phyloP scores from a whole-genome alignment of 2,113 vertebrate species.

The Osmerus eperlanus region DNA sequence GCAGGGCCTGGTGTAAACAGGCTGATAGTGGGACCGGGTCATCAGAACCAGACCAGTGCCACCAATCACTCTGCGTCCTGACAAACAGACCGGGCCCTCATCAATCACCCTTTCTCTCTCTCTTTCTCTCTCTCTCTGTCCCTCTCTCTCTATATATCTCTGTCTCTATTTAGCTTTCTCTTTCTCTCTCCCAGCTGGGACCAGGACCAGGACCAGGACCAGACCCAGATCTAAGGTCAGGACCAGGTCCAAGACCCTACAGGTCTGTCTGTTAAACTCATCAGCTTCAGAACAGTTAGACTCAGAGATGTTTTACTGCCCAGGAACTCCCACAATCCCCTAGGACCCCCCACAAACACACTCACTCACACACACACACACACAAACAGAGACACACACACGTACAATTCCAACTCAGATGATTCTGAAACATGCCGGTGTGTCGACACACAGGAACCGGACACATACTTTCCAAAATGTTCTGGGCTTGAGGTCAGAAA shows the following conservation, averaged over 20 bases:
- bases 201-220: no score
- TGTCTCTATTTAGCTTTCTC: background rate
- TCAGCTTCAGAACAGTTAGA: no score
- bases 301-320: no score
- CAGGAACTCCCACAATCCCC: background rate
- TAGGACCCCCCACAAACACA: background rate
- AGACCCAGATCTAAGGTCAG: no score
- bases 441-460: background rate
- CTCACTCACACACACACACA: background rate
- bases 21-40: constrained; percentile 35
- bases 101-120: background rate
- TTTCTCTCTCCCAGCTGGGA: background rate
- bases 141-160: background rate
- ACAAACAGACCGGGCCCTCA: constrained; percentile 14
- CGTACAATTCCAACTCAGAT: background rate
- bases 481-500: no score
- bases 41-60: constrained; percentile 26
- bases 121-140: background rate
- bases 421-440: no score
- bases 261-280: no score
- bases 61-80: constrained; percentile 30
- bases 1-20: constrained; percentile 59
- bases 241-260: no score
- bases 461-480: no score
- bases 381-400: constrained; percentile 1